Base-by-base conservation (phyloP, 1,140 invertebrate genomes). In the Musca domestica region DNA sequence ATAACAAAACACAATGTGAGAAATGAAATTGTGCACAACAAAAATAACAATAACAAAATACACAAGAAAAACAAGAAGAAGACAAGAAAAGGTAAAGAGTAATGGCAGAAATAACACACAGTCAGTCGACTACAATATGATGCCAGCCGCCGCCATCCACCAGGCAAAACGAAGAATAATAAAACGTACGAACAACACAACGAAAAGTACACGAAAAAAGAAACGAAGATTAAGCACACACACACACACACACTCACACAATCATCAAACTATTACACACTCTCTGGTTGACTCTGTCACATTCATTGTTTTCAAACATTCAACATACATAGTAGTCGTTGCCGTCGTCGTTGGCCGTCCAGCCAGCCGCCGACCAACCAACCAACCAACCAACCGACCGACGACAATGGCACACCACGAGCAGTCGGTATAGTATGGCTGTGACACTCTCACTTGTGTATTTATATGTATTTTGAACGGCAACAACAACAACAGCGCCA, bases 261-360 rank as follows among this genome's bases (percentile, higher is more conserved):
- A 6, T 4, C 20, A 6, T 4, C 20, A 51, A 51, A 19, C 20
- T 22, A 51, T 51, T 17, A 19, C 17, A 61, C 56, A 61, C 56
- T 30, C 30, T 34, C 56, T 61, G 56, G 56, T 30, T 61, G 56
- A 61, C 56, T 61, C 56, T 61, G 56, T 61, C 56, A 61, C 56
- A 34, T 61, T 61, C 30, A 61, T 61, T 61, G 56, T 61, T 61
- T 34, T 41, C 56, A 34, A 61, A 61, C 56, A 61, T 61, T 41
- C 27, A 61, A 61, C 12, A 30, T 17, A 58, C 27, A 58, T 30
- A 30, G 27, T 30, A 30, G 27, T 30, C 27, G 27, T 30, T 4
- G 27, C 9, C 9, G 34, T 41, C 34, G 10, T 41, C 34, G 34
- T 41, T 10, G 12, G 34, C 34, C 34, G 34, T 12, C 34, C 5